Evolutionary conservation across 30 jellyfish, hydroid and myxozoan species (phyloP).

Genomic region (Turritopsis dohrnii): DNA sequence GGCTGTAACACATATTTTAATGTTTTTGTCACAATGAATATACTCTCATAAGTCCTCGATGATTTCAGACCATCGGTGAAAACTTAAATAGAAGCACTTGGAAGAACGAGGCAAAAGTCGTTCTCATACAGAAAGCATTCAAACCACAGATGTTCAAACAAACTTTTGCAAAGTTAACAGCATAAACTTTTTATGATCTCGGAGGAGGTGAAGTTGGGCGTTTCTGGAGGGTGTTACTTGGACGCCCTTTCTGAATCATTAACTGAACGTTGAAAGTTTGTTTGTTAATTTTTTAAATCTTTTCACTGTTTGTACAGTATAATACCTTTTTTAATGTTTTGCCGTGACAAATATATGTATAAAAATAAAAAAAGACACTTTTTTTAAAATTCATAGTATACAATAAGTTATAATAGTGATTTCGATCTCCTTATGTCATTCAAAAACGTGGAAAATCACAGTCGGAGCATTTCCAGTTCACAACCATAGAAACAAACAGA

Average conservation of each 20-base stretch:
- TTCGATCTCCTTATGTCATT: neutral
- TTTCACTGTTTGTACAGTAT: neutral
- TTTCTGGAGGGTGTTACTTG: no score
- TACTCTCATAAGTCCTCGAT: no score
- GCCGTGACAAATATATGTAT: neutral
- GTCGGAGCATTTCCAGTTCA: neutral
- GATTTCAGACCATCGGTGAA: no score
- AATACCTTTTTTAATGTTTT: neutral
- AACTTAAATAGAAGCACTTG: no score
- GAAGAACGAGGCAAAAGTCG: no score
- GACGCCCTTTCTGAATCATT: neutral
- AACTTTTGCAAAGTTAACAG: no score
- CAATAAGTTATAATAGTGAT: neutral
- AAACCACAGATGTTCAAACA: no score
- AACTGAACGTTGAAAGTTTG: neutral
- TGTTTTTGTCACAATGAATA: no score
- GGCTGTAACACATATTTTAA: no score
- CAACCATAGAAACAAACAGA: neutral
- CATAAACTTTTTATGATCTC: no score
- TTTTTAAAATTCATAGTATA: neutral
- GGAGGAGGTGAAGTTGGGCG: no score
- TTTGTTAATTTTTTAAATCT: neutral
- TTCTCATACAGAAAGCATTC: no score
- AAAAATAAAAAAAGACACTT: neutral
- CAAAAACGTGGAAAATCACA: neutral